Evolutionary conservation across 1,140 invertebrate species (phyloP).

Genomic region (Stegodyphus dumicola): DNA sequence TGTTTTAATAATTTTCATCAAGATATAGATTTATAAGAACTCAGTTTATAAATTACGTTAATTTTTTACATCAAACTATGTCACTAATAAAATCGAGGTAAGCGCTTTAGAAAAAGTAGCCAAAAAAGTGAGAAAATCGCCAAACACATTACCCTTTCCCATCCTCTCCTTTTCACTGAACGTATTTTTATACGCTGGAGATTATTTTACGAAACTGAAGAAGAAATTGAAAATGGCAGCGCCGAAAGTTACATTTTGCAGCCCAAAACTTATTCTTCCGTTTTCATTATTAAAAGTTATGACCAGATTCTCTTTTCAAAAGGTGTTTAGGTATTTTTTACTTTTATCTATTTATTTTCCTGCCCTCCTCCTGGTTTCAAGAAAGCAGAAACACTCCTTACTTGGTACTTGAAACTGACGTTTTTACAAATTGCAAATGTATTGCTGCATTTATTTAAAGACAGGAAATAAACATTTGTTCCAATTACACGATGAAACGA

Average conservation of each 20-base stretch:
- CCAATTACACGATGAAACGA: constrained; percentile 49
- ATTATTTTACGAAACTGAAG: constrained; percentile 59
- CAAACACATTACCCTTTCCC: not conserved
- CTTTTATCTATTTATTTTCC: not conserved
- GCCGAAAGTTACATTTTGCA: constrained; percentile 54
- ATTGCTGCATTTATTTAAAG: constrained; percentile 43
- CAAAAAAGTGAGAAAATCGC: constrained; percentile 8
- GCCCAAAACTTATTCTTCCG: constrained; percentile 56
- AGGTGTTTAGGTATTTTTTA: constrained; percentile 27
- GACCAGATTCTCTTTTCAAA: constrained; percentile 59
- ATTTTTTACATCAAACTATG: too few relatives aligned
- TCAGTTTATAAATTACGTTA: too few relatives aligned
- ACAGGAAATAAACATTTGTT: constrained; percentile 56
- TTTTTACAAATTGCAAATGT: constrained; percentile 43
- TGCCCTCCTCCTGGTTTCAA: not conserved
- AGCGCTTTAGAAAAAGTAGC: not conserved
- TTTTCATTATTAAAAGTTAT: constrained; percentile 62
- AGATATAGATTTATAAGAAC: too few relatives aligned
- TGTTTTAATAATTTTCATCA: too few relatives aligned
- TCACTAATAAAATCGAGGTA: too few relatives aligned
- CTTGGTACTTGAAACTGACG: constrained; percentile 12
- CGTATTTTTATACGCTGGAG: constrained; percentile 52
- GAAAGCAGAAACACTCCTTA: not conserved
- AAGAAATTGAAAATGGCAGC: constrained; percentile 60
- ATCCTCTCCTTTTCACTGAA: constrained; percentile 1